Evolutionary conservation across 2,888 invertebrate genomes (phyloP).

Genomic region (Camponotus fellah): DNA sequence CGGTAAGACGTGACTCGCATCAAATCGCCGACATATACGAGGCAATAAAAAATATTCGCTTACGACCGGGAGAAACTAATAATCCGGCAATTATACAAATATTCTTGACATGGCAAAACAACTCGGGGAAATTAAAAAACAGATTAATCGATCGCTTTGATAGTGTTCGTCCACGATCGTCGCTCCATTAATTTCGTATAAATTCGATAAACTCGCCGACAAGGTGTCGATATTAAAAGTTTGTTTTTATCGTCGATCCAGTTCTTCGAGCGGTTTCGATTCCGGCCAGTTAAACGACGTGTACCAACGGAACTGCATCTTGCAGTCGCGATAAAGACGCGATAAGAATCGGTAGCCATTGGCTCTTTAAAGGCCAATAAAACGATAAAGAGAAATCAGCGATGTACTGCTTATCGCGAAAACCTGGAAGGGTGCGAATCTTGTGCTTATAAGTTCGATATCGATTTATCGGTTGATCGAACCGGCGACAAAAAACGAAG

Average conservation of each 20-base stretch:
- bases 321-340: constrained; percentile 52
- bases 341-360: constrained; percentile 47
- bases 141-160: constrained; percentile 10
- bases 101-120: background rate
- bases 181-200: constrained; percentile 46
- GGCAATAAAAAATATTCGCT: constrained; percentile 38
- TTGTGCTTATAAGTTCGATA: constrained; percentile 24
- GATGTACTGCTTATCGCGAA: constrained; percentile 16
- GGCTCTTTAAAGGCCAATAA: constrained; percentile 49
- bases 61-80: constrained; percentile 11
- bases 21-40: constrained; percentile 3
- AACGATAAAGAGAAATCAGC: constrained; percentile 38
- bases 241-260: constrained; percentile 52
- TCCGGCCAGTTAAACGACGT: constrained; percentile 49
- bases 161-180: constrained; percentile 22
- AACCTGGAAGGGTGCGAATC: constrained; percentile 30
- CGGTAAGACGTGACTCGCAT: constrained; percentile 43
- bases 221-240: constrained; percentile 36
- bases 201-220: constrained; percentile 15
- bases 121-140: constrained; percentile 17
- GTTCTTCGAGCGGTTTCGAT: constrained; percentile 55
- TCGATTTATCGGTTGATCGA: background rate
- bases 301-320: constrained; percentile 42
- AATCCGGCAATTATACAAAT: constrained; percentile 28
- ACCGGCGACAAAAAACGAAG: background rate